Evolutionary conservation across 2,113 vertebrate species (phyloP).

Genomic region (Maccullochella peelii): DNA sequence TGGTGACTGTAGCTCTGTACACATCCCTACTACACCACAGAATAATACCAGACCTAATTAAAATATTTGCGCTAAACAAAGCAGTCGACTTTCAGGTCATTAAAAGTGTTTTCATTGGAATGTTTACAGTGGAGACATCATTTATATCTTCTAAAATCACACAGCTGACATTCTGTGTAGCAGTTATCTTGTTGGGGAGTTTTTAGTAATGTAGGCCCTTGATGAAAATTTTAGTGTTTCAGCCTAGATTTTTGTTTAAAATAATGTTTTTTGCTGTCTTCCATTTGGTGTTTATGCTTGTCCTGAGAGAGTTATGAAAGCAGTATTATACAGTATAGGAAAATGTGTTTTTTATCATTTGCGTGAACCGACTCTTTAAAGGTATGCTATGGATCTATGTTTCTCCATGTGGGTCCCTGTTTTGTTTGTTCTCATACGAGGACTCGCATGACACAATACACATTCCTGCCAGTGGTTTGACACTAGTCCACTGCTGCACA

Average conservation of each 20-base stretch:
- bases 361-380: neutral
- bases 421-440: neutral
- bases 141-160: neutral
- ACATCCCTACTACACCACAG: neutral
- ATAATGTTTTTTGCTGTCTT: neutral
- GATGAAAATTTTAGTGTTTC: neutral
- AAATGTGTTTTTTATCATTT: neutral
- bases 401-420: neutral
- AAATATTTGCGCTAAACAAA: neutral
- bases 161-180: neutral
- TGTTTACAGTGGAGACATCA: neutral
- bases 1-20: neutral
- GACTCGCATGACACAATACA: too few species aligned
- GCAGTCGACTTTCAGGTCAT: neutral
- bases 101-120: neutral
- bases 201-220: neutral
- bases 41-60: neutral
- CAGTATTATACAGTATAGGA: neutral
- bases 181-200: neutral
- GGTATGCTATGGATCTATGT: too few species aligned
- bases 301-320: neutral
- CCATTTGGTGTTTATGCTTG: neutral
- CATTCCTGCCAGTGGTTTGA: too few species aligned
- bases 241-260: too few species aligned
- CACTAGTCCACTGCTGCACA: too few species aligned